These are phyloP conservation scores for Ranitomeya imitator DNA, from an alignment of 2,113 vertebrate genomes.

Conservation along the genomic window DNA sequence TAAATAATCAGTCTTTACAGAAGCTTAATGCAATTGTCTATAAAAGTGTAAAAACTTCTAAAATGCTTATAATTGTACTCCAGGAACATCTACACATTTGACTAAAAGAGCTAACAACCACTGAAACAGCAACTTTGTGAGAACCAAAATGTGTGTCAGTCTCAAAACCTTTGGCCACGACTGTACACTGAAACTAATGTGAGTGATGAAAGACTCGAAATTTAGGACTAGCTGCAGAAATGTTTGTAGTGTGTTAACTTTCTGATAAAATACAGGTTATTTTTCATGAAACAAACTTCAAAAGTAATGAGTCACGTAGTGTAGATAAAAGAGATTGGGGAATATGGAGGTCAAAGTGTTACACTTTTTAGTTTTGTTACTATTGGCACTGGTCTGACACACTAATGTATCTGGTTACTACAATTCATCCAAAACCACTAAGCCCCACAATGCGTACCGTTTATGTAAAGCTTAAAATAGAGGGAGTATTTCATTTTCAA, in stretches of 20 bases:
- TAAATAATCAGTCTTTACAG: too few species aligned
- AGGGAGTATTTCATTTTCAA: constrained; percentile 24
- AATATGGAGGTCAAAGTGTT: constrained; percentile 48
- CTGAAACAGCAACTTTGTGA: too few species aligned
- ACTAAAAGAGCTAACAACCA: too few species aligned
- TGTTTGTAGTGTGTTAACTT: neutral
- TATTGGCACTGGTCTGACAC: constrained; percentile 23
- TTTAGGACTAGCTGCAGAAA: constrained; percentile 1
- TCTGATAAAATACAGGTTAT: constrained; percentile 45
- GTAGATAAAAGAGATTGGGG: constrained; percentile 35
- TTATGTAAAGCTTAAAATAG: constrained; percentile 43
- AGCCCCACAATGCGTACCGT: constrained; percentile 42
- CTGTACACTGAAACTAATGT: neutral
- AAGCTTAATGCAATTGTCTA: too few species aligned
- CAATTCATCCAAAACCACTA: constrained; percentile 50
- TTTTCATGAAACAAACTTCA: constrained; percentile 28
- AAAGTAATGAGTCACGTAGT: constrained; percentile 15
- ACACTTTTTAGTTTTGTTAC: constrained; percentile 50
- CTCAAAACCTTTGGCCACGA: neutral
- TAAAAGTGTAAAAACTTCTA: too few species aligned
- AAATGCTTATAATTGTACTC: too few species aligned
- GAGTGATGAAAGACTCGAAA: neutral
- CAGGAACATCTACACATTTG: too few species aligned
- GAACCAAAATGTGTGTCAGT: too few species aligned
- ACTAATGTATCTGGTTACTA: constrained; percentile 56